Evolutionary conservation across 2,797 vertebrate species (phyloP).

Genomic region (Eutrigla gurnardus): DNA sequence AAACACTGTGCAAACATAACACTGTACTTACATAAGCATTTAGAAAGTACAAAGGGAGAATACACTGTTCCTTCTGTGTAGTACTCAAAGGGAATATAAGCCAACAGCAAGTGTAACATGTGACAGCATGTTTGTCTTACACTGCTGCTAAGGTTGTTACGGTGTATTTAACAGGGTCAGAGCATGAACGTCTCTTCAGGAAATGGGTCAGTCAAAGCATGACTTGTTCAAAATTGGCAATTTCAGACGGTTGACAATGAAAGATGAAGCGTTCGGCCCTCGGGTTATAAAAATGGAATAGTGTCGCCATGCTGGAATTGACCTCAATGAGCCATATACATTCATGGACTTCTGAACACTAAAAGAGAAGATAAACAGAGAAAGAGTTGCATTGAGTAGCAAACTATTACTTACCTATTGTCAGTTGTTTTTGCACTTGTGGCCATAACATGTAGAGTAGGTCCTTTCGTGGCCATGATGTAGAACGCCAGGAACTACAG

Average conservation of each 20-base stretch:
- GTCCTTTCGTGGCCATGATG: constrained; percentile 31
- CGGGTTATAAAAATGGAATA: constrained; percentile 18
- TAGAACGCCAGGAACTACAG: constrained; percentile 40
- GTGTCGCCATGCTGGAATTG: constrained; percentile 24
- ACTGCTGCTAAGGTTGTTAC: constrained; percentile 43
- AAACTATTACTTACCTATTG: constrained; percentile 14
- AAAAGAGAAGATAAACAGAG: constrained; percentile 14
- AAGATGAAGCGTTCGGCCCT: not conserved
- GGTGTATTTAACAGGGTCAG: constrained; percentile 36
- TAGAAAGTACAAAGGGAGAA: constrained; percentile 29
- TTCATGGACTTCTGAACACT: constrained; percentile 26
- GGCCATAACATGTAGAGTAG: constrained; percentile 41
- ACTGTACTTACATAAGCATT: constrained; percentile 14
- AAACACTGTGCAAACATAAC: constrained; percentile 36
- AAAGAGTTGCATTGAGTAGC: constrained; percentile 26
- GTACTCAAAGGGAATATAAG: constrained; percentile 60
- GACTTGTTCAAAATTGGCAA: constrained; percentile 14
- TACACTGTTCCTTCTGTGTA: constrained; percentile 29
- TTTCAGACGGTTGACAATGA: constrained; percentile 7
- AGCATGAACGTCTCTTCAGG: constrained; percentile 41
- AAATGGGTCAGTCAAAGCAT: constrained; percentile 54
- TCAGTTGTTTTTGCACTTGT: constrained; percentile 30
- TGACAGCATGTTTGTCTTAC: constrained; percentile 58
- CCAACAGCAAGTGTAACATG: constrained; percentile 50
- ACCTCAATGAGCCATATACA: constrained; percentile 54